Conservation (phyloP, 2,888 invertebrate species). For the Julus scandinavius region DNA sequence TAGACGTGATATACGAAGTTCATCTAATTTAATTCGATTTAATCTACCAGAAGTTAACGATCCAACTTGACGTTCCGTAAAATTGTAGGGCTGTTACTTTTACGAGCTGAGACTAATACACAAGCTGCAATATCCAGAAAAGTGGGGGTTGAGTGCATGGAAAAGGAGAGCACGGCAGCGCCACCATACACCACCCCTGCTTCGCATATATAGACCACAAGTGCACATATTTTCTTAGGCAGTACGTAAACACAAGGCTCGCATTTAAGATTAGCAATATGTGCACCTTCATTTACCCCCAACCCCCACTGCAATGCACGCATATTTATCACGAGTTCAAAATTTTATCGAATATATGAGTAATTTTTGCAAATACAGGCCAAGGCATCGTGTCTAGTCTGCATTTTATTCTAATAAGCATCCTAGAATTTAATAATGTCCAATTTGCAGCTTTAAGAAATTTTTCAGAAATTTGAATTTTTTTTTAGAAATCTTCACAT, state of each 20-base stretch:
- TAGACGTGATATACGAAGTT: conserved; percentile 54
- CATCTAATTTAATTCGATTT: conserved; percentile 55
- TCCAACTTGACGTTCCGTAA: conserved; percentile 54
- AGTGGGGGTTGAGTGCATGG: neutral
- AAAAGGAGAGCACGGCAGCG: neutral
- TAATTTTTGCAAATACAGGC: neutral
- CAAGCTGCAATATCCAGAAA: conserved; percentile 39
- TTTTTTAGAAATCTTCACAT: too few species aligned
- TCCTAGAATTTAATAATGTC: too few species aligned
- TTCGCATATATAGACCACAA: conserved; percentile 1
- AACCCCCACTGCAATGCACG: neutral
- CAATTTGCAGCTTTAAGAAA: too few species aligned
- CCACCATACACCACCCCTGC: neutral
- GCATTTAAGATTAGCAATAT: neutral
- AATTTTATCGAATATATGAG: neutral
- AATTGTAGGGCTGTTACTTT: conserved; percentile 55
- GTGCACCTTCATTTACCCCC: neutral
- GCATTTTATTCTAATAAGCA: too few species aligned
- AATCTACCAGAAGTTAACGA: conserved; percentile 56
- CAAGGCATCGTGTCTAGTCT: too few species aligned
- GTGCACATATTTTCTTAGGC: conserved; percentile 28
- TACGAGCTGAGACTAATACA: conserved; percentile 55
- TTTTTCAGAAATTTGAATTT: too few species aligned
- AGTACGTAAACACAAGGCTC: neutral
- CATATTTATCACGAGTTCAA: neutral